A percentile compares a stretch with the other conserved stretches of the same genome.
Conservation (phyloP, 2,113 vertebrate genomes). For the Vicugna pacos region DNA sequence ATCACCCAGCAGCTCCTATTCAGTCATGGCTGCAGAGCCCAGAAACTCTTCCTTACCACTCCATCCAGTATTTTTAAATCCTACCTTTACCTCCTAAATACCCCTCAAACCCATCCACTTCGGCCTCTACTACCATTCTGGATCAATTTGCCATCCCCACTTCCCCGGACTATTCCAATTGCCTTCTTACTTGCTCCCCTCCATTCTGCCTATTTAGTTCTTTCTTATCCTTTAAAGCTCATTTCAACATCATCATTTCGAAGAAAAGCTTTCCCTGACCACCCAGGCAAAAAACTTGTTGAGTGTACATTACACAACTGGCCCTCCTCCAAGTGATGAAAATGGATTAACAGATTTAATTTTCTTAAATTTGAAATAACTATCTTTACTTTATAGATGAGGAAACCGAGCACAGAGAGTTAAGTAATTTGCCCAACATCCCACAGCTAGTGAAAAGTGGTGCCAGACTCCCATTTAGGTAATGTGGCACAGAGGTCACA, state of each 20-base stretch:
- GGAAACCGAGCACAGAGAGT: constrained; percentile 28
- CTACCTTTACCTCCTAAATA: not conserved
- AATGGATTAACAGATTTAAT: not conserved
- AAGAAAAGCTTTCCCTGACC: constrained; percentile 40
- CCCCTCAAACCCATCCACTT: constrained; percentile 30
- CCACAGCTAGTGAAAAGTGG: not conserved
- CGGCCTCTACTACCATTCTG: not conserved
- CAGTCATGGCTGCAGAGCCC: not conserved
- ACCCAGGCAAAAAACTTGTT: constrained; percentile 4
- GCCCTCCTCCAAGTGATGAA: constrained; percentile 19
- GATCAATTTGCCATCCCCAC: not conserved
- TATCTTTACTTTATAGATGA: constrained; percentile 40
- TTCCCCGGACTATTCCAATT: not conserved
- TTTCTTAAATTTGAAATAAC: constrained; percentile 50
- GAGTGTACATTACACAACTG: not conserved
- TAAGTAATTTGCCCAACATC: constrained; percentile 8
- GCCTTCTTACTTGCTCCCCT: not conserved
- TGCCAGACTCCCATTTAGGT: not conserved
- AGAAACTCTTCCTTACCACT: constrained; percentile 18
- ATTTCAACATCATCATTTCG: constrained; percentile 14
- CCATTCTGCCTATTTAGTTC: not conserved
- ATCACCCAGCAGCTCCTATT: not conserved
- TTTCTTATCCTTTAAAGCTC: constrained; percentile 25
- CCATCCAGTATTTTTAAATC: constrained; percentile 32
- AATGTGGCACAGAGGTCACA: not conserved